Conservation (phyloP, 92 coral and sea anemone species). For the Heliopora coerulea region DNA sequence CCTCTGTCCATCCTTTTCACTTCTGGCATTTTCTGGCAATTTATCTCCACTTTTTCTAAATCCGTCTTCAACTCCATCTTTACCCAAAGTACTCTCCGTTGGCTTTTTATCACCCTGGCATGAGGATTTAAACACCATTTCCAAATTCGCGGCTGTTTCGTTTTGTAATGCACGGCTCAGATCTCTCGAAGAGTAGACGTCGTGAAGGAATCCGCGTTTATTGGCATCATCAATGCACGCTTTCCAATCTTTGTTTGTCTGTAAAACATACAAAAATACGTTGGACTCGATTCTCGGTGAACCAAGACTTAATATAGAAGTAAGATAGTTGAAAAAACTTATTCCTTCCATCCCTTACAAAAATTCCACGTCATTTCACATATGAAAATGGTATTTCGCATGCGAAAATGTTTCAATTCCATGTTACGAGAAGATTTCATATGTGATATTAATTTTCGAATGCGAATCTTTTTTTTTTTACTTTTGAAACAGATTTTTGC, state of each 20-base stretch:
- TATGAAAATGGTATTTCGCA: no score
- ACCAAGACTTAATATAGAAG: no score
- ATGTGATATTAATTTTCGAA: no score
- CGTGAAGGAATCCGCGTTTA: constrained; percentile 33
- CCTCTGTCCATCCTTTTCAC: not conserved
- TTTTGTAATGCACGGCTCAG: constrained; percentile 1
- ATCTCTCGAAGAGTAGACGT: constrained; percentile 25
- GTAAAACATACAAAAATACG: not conserved
- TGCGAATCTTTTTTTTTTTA: no score
- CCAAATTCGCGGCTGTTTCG: not conserved
- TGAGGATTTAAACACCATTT: not conserved
- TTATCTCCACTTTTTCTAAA: not conserved
- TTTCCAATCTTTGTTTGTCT: constrained; percentile 51
- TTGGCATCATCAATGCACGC: constrained; percentile 51
- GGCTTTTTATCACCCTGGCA: not conserved
- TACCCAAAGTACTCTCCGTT: not conserved
- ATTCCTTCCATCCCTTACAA: no score
- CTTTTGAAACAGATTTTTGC: no score
- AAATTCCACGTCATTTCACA: no score
- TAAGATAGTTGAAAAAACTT: no score
- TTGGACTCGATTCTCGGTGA: not conserved
- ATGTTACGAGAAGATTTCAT: no score
- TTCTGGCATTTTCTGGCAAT: not conserved
- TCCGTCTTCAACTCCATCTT: no score
- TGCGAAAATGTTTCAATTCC: no score